phyloP scores from a whole-genome alignment of 2,888 invertebrate genomes.

The Emesis castigata region DNA sequence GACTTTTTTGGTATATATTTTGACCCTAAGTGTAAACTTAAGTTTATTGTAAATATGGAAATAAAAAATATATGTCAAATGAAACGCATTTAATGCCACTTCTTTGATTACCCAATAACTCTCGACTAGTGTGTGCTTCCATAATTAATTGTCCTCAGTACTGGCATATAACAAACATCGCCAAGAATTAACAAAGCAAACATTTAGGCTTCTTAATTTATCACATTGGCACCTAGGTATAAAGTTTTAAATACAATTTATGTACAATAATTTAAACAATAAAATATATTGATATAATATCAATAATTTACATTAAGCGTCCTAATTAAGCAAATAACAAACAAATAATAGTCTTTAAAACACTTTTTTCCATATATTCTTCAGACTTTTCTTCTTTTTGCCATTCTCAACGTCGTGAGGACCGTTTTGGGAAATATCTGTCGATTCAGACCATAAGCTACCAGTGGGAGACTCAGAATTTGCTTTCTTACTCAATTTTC shows the following conservation, averaged over 20 bases:
- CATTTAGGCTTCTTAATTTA: constrained; percentile 84
- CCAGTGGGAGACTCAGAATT: constrained; percentile 83
- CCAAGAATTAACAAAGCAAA: constrained; percentile 76
- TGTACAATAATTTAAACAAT: constrained; percentile 74
- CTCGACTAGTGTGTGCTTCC: constrained; percentile 76
- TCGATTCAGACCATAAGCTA: constrained; percentile 84
- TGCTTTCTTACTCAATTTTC: constrained; percentile 78
- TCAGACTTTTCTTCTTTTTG: constrained; percentile 91
- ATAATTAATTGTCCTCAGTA: constrained; percentile 73
- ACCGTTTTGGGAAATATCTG: constrained; percentile 82
- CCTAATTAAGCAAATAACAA: constrained; percentile 65
- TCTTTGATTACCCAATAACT: constrained; percentile 78
- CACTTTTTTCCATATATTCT: constrained; percentile 94
- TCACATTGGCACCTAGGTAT: constrained; percentile 86
- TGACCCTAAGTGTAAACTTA: not conserved
- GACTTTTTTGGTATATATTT: not conserved
- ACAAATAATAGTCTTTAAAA: constrained; percentile 85
- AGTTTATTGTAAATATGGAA: constrained; percentile 18
- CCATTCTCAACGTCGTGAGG: constrained; percentile 76
- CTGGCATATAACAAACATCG: constrained; percentile 74
- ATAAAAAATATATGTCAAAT: constrained; percentile 77
- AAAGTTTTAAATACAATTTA: constrained; percentile 76
- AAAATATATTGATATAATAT: constrained; percentile 75
- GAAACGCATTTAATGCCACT: constrained; percentile 86
- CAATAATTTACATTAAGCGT: constrained; percentile 81